These are phyloP conservation scores for Nothura maculosa DNA, from an alignment of 2,797 vertebrate species.

Conservation along the genomic window DNA sequence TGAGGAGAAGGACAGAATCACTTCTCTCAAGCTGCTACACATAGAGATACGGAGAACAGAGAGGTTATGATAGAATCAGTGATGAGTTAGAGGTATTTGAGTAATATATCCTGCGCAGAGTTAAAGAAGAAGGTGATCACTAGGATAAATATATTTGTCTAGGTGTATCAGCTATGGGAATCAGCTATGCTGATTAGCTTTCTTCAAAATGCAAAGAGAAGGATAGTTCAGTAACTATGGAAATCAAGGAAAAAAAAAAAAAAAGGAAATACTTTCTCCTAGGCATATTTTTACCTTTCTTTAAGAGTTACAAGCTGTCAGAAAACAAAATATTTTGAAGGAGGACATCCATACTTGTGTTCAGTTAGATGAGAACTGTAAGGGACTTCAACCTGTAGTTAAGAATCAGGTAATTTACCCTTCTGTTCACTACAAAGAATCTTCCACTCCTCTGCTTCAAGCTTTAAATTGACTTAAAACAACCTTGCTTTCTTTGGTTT, in stretches of 20 bases:
- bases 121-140: not conserved
- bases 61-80: not conserved
- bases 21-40: too few species aligned
- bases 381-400: not conserved
- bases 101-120: not conserved
- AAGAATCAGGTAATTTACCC: not conserved
- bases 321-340: not conserved
- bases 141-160: not conserved
- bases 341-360: not conserved
- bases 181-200: not conserved
- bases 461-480: not conserved
- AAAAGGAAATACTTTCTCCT: not conserved
- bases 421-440: not conserved
- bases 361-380: not conserved
- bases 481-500: not conserved
- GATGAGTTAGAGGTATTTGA: not conserved
- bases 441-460: not conserved
- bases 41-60: not conserved
- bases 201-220: not conserved
- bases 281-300: rapidly evolving
- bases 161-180: not conserved
- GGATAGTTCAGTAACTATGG: not conserved
- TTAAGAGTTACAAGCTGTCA: not conserved
- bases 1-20: too few species aligned
- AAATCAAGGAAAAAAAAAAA: not conserved